A percentile compares a stretch with the other conserved stretches of the same genome.
These are phyloP conservation scores for Mionectes olivaceus DNA, from an alignment of 2,797 vertebrate genomes.

Conservation along the genomic window DNA sequence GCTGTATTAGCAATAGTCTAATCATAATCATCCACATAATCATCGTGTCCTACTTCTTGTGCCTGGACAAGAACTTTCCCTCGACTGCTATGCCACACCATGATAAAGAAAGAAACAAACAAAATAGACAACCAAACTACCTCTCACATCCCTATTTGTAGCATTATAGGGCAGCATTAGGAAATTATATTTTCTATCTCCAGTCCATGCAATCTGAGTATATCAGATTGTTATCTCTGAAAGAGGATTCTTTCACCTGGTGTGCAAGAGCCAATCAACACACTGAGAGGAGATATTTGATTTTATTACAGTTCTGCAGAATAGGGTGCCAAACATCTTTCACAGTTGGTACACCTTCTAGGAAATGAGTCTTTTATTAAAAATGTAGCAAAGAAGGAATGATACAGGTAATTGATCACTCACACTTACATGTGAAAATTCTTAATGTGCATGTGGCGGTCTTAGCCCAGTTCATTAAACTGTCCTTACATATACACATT, in stretches of 20 bases:
- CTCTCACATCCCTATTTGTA: not conserved
- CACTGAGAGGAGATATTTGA: not conserved
- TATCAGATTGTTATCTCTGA: not conserved
- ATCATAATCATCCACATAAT: not conserved
- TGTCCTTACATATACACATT: not conserved
- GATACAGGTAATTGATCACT: not conserved
- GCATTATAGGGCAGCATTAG: not conserved
- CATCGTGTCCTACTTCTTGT: not conserved
- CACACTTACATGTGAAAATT: not conserved
- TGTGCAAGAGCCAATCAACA: not conserved
- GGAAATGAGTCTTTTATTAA: not conserved
- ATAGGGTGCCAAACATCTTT: not conserved
- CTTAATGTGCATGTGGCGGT: not conserved
- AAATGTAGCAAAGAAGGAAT: not conserved
- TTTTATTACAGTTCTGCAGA: not conserved
- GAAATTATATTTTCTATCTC: not conserved
- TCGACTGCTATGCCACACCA: not conserved
- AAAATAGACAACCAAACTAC: not conserved
- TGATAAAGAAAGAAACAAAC: not conserved
- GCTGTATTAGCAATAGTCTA: not conserved
- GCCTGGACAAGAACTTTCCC: not conserved
- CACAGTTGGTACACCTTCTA: not conserved
- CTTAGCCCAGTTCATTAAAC: not conserved
- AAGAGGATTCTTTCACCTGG: too few species aligned
- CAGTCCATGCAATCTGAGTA: not conserved